Evolutionary conservation across 2,888 invertebrate species (phyloP), one percentile per base, ranked within the genome.

Genomic region (Apotomis betuletana): DNA sequence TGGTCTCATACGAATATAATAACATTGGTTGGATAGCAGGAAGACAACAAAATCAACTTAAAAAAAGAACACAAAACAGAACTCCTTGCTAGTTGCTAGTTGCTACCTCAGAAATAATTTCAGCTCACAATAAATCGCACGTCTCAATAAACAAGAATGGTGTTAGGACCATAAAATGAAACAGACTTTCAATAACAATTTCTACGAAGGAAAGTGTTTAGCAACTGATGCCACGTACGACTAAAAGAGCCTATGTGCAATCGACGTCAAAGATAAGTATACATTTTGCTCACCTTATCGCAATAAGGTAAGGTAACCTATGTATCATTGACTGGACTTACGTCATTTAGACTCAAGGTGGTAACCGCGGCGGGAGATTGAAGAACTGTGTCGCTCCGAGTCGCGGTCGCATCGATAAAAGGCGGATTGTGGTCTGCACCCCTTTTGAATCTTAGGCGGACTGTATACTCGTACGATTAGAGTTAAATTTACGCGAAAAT

Each of bases 121-220:
- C 2, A 55, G 6, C 55, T 15, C 13, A 6, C 9, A 4, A 15
- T 3, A 44, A 6, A 12, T 64, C 0, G 10, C 36, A 36, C 8
- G 46, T 46, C 15, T 60, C 60, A 27, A 61, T 61, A 60, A 46
- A 5, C 5, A 3, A 61, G 5, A 5, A 15, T 12, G 4, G 27
- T 46, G 36, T 49, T 49, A 10, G 49, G 27, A 49, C 36, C 49
- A 49, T 61, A 49, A 61, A 61, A 61, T 49, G 27, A 49, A 49
- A 61, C 44, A 44, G 54, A 13, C 54, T 5, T 65, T 57, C 8
- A 36, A 52, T 54, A 52, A 54, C 41, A 15, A 41, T 38, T 5
- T 46, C 44, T 49, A 62, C 69, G 46, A 49, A 55, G 38, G 54
- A 69, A 69, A 62, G 8, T 15, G 55, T 57, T 69, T 57, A 69